These are phyloP conservation scores for Malachius bipustulatus DNA, from an alignment of 2,888 invertebrate species.

Conservation along the genomic window DNA sequence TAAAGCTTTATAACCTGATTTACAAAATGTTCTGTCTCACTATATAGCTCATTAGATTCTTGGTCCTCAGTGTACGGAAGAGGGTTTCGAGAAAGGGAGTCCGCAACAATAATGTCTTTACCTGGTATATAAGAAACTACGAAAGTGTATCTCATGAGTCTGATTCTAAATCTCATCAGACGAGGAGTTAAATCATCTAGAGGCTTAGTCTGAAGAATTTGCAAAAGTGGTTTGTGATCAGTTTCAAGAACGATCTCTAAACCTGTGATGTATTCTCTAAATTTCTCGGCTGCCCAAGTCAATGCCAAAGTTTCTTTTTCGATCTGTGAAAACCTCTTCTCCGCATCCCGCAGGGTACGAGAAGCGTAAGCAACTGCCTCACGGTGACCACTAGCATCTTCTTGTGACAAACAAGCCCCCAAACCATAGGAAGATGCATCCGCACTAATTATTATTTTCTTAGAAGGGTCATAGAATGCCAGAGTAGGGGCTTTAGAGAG, in stretches of 20 bases:
- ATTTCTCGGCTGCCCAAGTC: background rate
- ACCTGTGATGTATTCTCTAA: constrained; percentile 3
- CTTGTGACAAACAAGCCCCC: constrained; percentile 1
- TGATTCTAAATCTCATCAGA: constrained; percentile 2
- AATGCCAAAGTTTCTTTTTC: constrained; percentile 1
- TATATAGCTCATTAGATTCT: constrained; percentile 4
- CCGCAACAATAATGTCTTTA: constrained; percentile 3
- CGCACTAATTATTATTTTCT: background rate
- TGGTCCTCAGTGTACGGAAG: background rate
- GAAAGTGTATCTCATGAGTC: constrained; percentile 4
- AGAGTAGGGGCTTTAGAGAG: background rate
- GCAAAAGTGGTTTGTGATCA: constrained; percentile 6
- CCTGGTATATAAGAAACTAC: constrained; percentile 2
- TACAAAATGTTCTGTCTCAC: constrained; percentile 3
- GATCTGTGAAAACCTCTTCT: constrained; percentile 1
- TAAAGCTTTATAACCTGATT: background rate
- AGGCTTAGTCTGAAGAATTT: constrained; percentile 4
- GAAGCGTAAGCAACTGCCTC: constrained; percentile 1
- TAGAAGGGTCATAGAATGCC: background rate
- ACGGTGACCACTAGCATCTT: too few species aligned
- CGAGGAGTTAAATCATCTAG: constrained; percentile 8
- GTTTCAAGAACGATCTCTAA: constrained; percentile 1
- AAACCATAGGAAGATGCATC: background rate
- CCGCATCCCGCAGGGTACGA: background rate
- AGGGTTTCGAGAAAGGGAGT: background rate